Conservation (phyloP, 2,113 vertebrate species). For the Malaclemys terrapin region DNA sequence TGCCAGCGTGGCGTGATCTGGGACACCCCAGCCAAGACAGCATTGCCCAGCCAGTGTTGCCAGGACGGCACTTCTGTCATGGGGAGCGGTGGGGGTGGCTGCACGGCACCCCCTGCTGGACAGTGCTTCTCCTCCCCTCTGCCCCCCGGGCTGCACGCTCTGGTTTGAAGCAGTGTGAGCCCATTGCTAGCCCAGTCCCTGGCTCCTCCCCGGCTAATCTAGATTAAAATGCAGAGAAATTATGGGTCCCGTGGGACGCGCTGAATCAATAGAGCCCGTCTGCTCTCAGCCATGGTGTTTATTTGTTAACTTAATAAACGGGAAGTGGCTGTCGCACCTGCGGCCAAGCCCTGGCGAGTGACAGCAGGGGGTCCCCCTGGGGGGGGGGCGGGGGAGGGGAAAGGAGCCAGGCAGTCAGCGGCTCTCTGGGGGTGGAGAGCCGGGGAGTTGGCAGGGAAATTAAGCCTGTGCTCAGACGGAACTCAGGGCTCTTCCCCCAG, state of each 20-base stretch:
- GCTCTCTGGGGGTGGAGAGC: too few species aligned
- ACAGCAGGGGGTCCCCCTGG: background rate
- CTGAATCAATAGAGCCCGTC: slow-evolving; percentile 34
- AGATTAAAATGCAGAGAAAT: slow-evolving; percentile 56
- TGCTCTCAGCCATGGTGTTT: slow-evolving; percentile 10
- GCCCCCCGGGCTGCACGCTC: background rate
- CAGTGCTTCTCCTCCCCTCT: rapidly evolving
- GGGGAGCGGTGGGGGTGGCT: background rate
- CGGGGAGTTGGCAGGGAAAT: too few species aligned
- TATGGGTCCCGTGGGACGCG: slow-evolving; percentile 37
- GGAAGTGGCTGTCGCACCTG: background rate
- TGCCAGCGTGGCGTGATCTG: too few species aligned
- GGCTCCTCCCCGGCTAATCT: background rate
- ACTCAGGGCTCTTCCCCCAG: background rate
- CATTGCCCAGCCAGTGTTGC: background rate
- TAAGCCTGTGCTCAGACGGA: background rate
- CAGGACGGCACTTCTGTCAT: background rate
- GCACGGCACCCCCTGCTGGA: background rate
- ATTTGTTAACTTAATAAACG: slow-evolving; percentile 38
- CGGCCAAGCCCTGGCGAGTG: background rate
- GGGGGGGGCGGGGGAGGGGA: background rate
- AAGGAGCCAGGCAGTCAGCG: background rate
- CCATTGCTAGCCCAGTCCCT: background rate
- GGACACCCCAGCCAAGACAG: too few species aligned
- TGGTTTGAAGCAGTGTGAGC: background rate